Evolutionary conservation across 2,113 vertebrate species (phyloP), one percentile per base, ranked within the genome.

Genomic region (Xenus cinereus): DNA sequence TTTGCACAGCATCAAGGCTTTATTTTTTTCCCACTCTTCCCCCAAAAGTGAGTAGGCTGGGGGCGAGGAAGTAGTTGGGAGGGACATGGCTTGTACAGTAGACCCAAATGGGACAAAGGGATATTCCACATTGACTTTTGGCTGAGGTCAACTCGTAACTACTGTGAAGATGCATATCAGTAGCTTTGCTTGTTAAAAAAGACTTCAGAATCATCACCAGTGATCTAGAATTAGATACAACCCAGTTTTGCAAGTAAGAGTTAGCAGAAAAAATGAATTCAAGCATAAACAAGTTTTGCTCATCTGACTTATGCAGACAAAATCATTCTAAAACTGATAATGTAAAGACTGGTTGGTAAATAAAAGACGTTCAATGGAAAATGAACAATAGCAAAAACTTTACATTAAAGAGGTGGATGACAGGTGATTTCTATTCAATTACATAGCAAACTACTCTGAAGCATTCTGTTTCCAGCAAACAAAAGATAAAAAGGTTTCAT

Each of bases 401-500:
- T 28, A 60, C 10, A 53, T 76, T 89, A 46, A 84, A 90, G 41
- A 89, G n/a, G 37, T 28, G 10, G 37, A 56, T 90, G 79, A 73
- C 39, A 78, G 51, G 46, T 91, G 13, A 77, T 87, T 92, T 94
- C 28, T 66, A 71, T 82, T 95, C 80, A 89, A 57, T 62, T 92
- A 43, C 30, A n/a, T 41, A 60, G 9, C 32, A 82, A 60, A 10
- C 20, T 94, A 75, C 64, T 87, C 64, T 51, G 69, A 87, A 92
- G 12, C 11, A 66, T 72, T 91, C 30, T 91, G 60, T 84, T 95
- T 93, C 60, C 63, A 69, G 26, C 5, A 92, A 91, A 81, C 6
- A 74, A 86, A 92, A 91, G 62, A 95, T 50, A 28, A 84, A 94
- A 93, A 76, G 6, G 27, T 79, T 92, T 94, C 12, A 28, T 57